Percentiles rank a stretch among this genome's conserved stretches.
These are phyloP conservation scores for Lasaia peninsularis DNA, from an alignment of 1,140 invertebrate genomes.

Conservation along the genomic window DNA sequence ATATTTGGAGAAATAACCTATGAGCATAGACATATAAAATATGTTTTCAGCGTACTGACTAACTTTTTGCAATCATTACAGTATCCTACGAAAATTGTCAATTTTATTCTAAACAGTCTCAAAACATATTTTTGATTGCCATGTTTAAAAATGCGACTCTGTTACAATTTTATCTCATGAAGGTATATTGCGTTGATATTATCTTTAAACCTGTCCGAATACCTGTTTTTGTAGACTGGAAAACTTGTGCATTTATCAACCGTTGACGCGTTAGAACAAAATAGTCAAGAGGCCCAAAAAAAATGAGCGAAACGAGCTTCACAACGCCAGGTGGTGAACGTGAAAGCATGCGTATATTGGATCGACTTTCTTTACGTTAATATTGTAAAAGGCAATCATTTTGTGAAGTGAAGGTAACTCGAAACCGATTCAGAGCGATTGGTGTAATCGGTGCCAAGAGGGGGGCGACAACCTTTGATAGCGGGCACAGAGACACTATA, in stretches of 20 bases:
- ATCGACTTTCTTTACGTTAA: slow-evolving; percentile 16
- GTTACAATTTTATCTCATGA: not conserved
- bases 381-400: slow-evolving; percentile 7
- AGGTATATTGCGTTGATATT: not conserved
- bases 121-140: not conserved
- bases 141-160: not conserved
- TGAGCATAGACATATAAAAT: no score
- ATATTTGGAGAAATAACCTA: no score
- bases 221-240: slow-evolving; percentile 2
- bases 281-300: not conserved
- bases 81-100: no score
- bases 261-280: not conserved
- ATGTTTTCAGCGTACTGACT: no score
- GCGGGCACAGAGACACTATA: slow-evolving; percentile 34
- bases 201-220: slow-evolving; percentile 9
- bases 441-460: slow-evolving; percentile 56
- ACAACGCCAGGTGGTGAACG: not conserved
- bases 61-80: no score
- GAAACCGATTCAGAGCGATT: slow-evolving; percentile 36
- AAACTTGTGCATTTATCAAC: not conserved
- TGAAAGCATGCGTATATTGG: slow-evolving; percentile 16
- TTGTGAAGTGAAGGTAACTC: slow-evolving; percentile 34
- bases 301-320: not conserved
- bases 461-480: slow-evolving; percentile 67
- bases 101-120: not conserved